phyloP scores from a whole-genome alignment of 2,888 invertebrate genomes.

The Drosophila pullipes region DNA sequence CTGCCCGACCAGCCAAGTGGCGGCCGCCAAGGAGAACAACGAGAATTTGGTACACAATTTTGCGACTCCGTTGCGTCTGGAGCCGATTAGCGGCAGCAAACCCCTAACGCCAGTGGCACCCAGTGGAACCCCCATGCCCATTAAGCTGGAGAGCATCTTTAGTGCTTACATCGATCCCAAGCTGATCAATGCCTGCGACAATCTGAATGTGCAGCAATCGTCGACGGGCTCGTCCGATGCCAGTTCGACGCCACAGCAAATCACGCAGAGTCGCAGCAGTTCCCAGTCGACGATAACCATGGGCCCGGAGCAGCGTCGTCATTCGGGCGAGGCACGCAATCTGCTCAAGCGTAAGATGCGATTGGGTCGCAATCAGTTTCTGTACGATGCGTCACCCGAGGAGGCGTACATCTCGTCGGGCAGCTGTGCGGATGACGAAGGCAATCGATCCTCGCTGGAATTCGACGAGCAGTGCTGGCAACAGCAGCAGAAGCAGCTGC shows the following conservation, averaged over 20 bases:
- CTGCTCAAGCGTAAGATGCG: slow-evolving; percentile 84
- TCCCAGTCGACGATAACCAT: slow-evolving; percentile 68
- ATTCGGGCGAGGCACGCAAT: slow-evolving; percentile 80
- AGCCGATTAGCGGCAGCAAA: slow-evolving; percentile 52
- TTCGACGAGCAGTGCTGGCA: slow-evolving; percentile 75
- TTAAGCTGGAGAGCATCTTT: slow-evolving; percentile 73
- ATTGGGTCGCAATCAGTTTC: slow-evolving; percentile 85
- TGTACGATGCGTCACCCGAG: slow-evolving; percentile 85
- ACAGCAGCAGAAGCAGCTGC: slow-evolving; percentile 63
- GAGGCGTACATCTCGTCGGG: slow-evolving; percentile 69
- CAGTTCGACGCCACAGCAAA: slow-evolving; percentile 66
- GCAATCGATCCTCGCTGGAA: slow-evolving; percentile 79
- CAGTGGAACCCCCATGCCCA: slow-evolving; percentile 27
- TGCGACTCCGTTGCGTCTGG: slow-evolving; percentile 60
- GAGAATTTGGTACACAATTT: slow-evolving; percentile 48
- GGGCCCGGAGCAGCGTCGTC: slow-evolving; percentile 61
- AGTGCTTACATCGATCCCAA: slow-evolving; percentile 87
- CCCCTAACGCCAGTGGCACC: slow-evolving; percentile 6
- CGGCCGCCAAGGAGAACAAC: slow-evolving; percentile 51
- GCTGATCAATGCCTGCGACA: slow-evolving; percentile 90
- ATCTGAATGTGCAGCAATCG: slow-evolving; percentile 86
- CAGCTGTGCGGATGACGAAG: slow-evolving; percentile 82
- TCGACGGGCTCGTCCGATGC: slow-evolving; percentile 69
- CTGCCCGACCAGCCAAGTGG: slow-evolving; percentile 1
- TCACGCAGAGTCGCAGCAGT: slow-evolving; percentile 65